Percentiles rank a stretch among this genome's conserved stretches.
These are phyloP conservation scores for Rhagophthalmus giganteus DNA, from an alignment of 2,888 invertebrate species.

Conservation along the genomic window DNA sequence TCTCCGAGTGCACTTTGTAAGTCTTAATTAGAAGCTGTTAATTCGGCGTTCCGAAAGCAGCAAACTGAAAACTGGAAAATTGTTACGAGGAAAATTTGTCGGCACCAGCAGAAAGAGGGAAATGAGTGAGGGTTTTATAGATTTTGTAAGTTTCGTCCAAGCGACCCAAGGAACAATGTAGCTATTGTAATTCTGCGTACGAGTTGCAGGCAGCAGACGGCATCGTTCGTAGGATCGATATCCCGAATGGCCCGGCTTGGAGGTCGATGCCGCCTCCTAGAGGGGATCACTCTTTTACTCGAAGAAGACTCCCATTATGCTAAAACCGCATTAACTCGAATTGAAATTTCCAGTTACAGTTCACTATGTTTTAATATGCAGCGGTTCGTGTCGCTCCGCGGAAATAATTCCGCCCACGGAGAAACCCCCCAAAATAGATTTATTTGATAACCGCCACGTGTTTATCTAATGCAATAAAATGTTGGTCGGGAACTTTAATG, in stretches of 20 bases:
- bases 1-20: constrained; percentile 7
- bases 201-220: constrained; percentile 31
- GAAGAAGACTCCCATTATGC: constrained; percentile 23
- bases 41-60: constrained; percentile 19
- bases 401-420: background rate
- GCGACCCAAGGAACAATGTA: constrained; percentile 24
- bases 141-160: constrained; percentile 16
- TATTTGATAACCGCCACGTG: background rate
- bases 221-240: constrained; percentile 31
- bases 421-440: background rate
- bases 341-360: constrained; percentile 23
- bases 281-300: constrained; percentile 21
- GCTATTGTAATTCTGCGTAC: constrained; percentile 31
- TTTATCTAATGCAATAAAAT: background rate
- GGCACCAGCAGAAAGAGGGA: constrained; percentile 11
- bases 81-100: constrained; percentile 11
- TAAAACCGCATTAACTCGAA: constrained; percentile 23
- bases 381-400: no score
- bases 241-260: constrained; percentile 31
- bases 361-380: constrained; percentile 13
- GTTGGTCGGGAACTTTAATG: background rate
- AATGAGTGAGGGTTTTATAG: constrained; percentile 16
- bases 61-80: constrained; percentile 14
- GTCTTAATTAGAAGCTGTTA: constrained; percentile 19
- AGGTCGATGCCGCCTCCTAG: constrained; percentile 31